Evolutionary conservation across 2,113 vertebrate species (phyloP).

Genomic region (Puffinus mauretanicus): DNA sequence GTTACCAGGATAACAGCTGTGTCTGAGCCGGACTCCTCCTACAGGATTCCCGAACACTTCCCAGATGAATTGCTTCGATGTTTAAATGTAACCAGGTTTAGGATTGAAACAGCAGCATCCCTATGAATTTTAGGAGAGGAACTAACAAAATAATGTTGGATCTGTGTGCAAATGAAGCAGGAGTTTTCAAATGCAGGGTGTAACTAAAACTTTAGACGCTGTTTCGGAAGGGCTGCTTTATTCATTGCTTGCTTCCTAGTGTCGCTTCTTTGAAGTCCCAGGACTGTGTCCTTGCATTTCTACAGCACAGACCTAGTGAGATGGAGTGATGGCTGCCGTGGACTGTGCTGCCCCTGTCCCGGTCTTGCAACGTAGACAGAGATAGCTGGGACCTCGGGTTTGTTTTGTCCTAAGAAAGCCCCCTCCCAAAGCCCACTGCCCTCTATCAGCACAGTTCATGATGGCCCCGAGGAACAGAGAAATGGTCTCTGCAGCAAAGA

Average conservation of each 20-base stretch:
- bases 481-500: background rate
- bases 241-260: background rate
- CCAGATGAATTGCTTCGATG: rapidly evolving
- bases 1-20: background rate
- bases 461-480: background rate
- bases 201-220: background rate
- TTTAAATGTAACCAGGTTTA: background rate
- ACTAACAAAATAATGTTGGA: rapidly evolving
- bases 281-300: background rate
- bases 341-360: background rate
- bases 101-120: background rate
- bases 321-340: background rate
- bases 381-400: background rate
- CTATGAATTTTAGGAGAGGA: background rate
- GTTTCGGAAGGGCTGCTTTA: background rate
- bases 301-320: background rate
- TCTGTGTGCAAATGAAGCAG: background rate
- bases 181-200: background rate
- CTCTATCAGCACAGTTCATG: background rate
- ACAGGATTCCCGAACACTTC: background rate
- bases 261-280: background rate
- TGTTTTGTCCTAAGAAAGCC: background rate
- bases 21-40: background rate
- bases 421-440: background rate
- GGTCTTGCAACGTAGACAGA: rapidly evolving